Evolutionary conservation across 2,113 vertebrate genomes (phyloP), one percentile per base, ranked within the genome.

Genomic region (Gnathonemus longibarbis): DNA sequence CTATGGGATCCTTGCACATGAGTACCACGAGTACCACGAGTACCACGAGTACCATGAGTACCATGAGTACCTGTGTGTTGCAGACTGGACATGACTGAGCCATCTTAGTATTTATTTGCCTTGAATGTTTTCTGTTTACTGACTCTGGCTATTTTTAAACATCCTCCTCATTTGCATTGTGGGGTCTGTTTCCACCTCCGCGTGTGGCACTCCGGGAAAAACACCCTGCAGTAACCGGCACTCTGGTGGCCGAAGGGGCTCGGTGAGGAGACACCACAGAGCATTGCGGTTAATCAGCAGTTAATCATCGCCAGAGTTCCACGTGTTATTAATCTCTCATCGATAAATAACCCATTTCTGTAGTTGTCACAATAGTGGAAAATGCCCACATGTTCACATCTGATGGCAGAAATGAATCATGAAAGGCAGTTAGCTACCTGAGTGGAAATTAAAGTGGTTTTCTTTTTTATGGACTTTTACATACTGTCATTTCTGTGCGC

Each of bases 101-200:
- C 39, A 21, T 84, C 39, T 48, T 84, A 48, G 42, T 48, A 46
- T 53, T 90, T 74, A 3, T 85, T 83, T 89, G 58, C 52, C 46
- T 91, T 89, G 83, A 86, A 87, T 87, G 24, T 48, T 89, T 70
- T 85, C 53, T 89, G 88, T 90, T 91, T 90, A 91, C 88, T 74
- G 53, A 46, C 50, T 42, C 42, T 48, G 50, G 46, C 88, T 90
- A 89, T 90, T 90, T 91, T 91, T 91, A 87, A 53, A 90, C 48
- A 8, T 90, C 87, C 88, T 53, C 70, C 49, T 46, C 86, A 84
- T 91, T 91, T 89, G 88, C 89, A 89, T 91, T 91, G 90, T 70
- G 58, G 89, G 87, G 85, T 48, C 77, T 88, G 86, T 90, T 91
- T 91, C 58, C 49, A 48, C 85, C 85, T 87, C 50, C 17, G 13